These are phyloP conservation scores for Peromyscus californicus DNA, from an alignment of 2,113 vertebrate genomes.

Conservation along the genomic window DNA sequence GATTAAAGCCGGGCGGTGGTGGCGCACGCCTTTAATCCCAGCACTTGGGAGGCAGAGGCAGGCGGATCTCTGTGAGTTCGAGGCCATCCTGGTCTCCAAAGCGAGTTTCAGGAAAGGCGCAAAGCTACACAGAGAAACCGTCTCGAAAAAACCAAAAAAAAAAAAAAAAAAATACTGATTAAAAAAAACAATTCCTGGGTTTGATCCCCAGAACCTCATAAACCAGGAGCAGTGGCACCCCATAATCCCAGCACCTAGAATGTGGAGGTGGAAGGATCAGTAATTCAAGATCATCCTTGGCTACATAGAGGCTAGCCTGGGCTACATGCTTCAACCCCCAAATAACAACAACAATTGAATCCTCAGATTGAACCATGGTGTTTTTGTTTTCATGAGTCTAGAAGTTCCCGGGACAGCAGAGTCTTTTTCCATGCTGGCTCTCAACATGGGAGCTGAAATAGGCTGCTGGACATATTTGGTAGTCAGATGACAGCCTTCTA, in stretches of 20 bases:
- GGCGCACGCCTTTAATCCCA: no score
- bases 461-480: neutral
- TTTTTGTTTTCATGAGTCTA: neutral
- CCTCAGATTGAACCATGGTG: neutral
- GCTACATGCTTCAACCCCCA: neutral
- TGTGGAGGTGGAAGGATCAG: no score
- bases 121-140: no score
- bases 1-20: no score
- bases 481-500: neutral
- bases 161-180: neutral
- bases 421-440: neutral
- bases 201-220: neutral
- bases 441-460: neutral
- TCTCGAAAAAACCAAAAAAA: no score
- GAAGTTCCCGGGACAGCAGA: slow-evolving; percentile 1
- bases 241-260: neutral
- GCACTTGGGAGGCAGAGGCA: no score
- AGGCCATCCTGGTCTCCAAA: no score
- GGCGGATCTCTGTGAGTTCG: no score
- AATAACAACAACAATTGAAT: neutral
- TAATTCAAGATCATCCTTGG: neutral
- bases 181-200: no score
- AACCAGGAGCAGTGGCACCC: neutral
- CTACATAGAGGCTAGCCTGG: neutral
- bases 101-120: no score